Evolutionary conservation across 1,140 invertebrate genomes (phyloP).

Genomic region (Drosophila lowei): DNA sequence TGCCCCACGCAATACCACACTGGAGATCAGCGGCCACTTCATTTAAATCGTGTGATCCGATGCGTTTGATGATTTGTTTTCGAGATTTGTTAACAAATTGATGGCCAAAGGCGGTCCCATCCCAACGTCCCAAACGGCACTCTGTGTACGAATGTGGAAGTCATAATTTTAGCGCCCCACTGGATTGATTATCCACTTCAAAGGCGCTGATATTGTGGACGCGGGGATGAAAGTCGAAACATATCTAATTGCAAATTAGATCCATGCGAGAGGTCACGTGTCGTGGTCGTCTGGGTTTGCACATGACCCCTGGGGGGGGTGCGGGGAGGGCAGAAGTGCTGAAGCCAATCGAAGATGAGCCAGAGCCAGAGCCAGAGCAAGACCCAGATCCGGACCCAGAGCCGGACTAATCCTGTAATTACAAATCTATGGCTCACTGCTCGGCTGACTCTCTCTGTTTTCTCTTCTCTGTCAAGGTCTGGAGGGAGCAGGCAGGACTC

Average conservation of each 20-base stretch:
- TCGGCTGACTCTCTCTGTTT: slow-evolving; percentile 16
- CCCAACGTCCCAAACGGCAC: too few species aligned
- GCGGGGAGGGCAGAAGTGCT: neutral
- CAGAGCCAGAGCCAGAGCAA: too few species aligned
- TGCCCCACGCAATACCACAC: neutral
- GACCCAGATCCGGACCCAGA: too few species aligned
- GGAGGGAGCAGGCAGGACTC: slow-evolving; percentile 27
- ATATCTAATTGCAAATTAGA: slow-evolving; percentile 76
- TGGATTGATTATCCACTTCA: slow-evolving; percentile 38
- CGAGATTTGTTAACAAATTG: slow-evolving; percentile 70
- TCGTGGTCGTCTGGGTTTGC: slow-evolving; percentile 37
- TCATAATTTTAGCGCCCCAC: slow-evolving; percentile 42
- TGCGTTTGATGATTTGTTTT: slow-evolving; percentile 73
- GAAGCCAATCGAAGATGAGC: slow-evolving; percentile 62
- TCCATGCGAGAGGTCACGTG: slow-evolving; percentile 53
- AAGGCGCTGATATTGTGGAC: slow-evolving; percentile 10
- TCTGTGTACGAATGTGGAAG: neutral
- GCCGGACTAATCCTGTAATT: slow-evolving; percentile 72
- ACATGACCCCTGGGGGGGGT: neutral
- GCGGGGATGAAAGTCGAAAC: slow-evolving; percentile 19
- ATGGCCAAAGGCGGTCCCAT: slow-evolving; percentile 20
- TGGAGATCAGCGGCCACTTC: slow-evolving; percentile 43
- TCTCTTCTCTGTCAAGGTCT: slow-evolving; percentile 1
- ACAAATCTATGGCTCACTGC: slow-evolving; percentile 65
- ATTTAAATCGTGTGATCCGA: slow-evolving; percentile 66